These are phyloP conservation scores for Lasioglossum leucozonium DNA, from an alignment of 2,888 invertebrate genomes.

Conservation along the genomic window DNA sequence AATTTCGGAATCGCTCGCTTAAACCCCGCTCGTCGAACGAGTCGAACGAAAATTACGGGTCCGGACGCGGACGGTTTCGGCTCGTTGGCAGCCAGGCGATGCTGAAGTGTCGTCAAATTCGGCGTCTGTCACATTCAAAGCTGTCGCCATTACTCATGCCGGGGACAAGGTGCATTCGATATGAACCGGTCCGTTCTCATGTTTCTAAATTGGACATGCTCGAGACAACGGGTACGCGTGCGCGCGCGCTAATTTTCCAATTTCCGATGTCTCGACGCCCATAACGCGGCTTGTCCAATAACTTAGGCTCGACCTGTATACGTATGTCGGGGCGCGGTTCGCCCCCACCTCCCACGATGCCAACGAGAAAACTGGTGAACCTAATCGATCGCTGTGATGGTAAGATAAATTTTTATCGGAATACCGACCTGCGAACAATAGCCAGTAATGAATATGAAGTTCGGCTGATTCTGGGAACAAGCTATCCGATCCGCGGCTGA, in stretches of 20 bases:
- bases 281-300: conserved; percentile 49
- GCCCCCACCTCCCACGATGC: not conserved
- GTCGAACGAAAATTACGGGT: conserved; percentile 47
- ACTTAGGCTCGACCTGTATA: conserved; percentile 44
- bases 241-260: conserved; percentile 64
- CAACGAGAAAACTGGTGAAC: conserved; percentile 6
- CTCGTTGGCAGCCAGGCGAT: not conserved
- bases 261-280: conserved; percentile 62
- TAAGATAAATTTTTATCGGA: conserved; percentile 55
- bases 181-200: conserved; percentile 50
- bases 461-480: conserved; percentile 34
- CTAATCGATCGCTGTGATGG: conserved; percentile 49
- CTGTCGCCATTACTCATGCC: conserved; percentile 62
- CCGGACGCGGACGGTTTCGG: not conserved
- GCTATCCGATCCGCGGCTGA: conserved; percentile 23
- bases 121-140: conserved; percentile 41
- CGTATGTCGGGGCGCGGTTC: not conserved
- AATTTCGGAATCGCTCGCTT: conserved; percentile 45
- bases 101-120: conserved; percentile 46
- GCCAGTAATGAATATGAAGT: conserved; percentile 60
- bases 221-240: conserved; percentile 47
- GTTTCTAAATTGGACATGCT: conserved; percentile 62
- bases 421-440: conserved; percentile 40
- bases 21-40: conserved; percentile 52
- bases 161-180: conserved; percentile 53